phyloP scores from a whole-genome alignment of 2,797 vertebrate species.

The Catostomus latipinnis region DNA sequence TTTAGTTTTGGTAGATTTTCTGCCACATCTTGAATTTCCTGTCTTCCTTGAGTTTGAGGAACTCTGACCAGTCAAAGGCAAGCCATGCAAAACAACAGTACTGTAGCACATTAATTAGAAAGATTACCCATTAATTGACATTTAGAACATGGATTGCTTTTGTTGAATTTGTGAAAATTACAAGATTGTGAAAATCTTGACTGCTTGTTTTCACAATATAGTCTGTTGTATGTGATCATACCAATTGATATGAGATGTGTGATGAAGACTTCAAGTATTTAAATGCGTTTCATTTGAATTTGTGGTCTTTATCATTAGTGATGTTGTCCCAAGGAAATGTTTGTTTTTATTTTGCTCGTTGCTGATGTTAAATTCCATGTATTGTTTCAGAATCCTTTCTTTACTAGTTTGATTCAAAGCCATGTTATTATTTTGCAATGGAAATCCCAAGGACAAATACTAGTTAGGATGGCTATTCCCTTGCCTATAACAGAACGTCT shows the following conservation, averaged over 20 bases:
- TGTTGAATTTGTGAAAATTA: neutral
- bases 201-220: neutral
- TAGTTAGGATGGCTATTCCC: neutral
- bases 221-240: no score
- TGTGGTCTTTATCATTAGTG: no score
- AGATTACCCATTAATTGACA: neutral
- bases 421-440: neutral
- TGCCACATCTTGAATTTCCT: slow-evolving; percentile 6
- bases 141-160: neutral
- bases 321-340: no score
- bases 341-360: no score
- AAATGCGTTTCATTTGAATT: no score
- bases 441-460: slow-evolving; percentile 5
- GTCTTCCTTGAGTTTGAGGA: neutral
- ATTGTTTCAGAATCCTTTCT: no score
- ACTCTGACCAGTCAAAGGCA: slow-evolving; percentile 8
- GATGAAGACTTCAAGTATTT: no score
- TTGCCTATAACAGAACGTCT: neutral
- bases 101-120: neutral
- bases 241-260: no score
- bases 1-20: neutral
- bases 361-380: no score
- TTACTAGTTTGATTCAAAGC: no score
- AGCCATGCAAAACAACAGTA: neutral
- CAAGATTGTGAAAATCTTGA: neutral